Percentiles rank a stretch among this genome's conserved stretches.
phyloP scores from a whole-genome alignment of 2,797 vertebrate genomes.

The Mastacembelus armatus region DNA sequence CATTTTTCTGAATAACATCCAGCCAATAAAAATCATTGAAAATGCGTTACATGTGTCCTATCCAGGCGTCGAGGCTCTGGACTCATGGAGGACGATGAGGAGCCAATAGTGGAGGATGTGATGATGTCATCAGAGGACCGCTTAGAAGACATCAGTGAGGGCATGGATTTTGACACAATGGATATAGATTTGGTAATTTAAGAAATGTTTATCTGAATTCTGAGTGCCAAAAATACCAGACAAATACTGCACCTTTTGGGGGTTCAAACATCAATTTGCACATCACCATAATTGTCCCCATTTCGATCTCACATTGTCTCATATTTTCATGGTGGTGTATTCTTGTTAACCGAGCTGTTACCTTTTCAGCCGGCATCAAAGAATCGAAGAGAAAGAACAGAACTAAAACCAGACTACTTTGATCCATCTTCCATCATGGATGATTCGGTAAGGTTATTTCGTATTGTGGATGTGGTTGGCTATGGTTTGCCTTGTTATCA shows the following conservation, averaged over 20 bases:
- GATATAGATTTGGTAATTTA: constrained; percentile 94
- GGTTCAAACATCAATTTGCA: too few relatives aligned
- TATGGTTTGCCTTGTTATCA: not conserved
- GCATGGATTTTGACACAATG: constrained; percentile 98
- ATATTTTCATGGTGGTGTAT: not conserved
- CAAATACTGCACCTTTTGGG: too few relatives aligned
- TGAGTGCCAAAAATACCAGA: not conserved
- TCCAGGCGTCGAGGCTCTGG: constrained; percentile 92
- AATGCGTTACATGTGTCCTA: constrained; percentile 23
- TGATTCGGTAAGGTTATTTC: constrained; percentile 90
- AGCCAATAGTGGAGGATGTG: constrained; percentile 97
- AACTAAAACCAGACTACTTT: constrained; percentile 97
- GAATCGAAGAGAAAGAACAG: constrained; percentile 95
- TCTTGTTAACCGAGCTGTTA: constrained; percentile 36
- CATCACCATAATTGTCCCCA: not conserved
- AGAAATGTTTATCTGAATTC: constrained; percentile 1
- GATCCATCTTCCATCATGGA: constrained; percentile 99
- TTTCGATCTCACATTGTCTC: not conserved
- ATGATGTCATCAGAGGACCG: constrained; percentile 99
- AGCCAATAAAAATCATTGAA: not conserved
- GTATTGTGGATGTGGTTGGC: not conserved
- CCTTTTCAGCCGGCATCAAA: constrained; percentile 92
- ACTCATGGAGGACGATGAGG: constrained; percentile 97
- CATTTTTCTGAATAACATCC: not conserved
- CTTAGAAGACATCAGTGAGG: constrained; percentile 96